Base-by-base conservation (phyloP, 2,888 invertebrate species). In the Unio delphinus region DNA sequence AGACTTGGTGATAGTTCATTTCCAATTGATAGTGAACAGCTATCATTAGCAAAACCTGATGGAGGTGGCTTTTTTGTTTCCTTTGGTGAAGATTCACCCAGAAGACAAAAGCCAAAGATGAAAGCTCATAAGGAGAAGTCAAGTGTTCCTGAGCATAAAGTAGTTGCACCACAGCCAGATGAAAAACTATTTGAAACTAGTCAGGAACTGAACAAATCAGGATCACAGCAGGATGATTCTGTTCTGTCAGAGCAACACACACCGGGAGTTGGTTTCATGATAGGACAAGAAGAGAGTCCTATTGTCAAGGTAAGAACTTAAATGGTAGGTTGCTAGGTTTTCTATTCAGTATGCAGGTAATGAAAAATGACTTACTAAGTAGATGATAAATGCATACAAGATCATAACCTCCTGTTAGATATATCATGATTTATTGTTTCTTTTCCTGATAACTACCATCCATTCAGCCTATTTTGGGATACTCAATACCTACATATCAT, bases 41-140 rank as follows among this genome's bases (percentile, higher is more conserved):
- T 63, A 11, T 2, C 30, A 45, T 1, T 11, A 18, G 30, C 57
- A 26, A 57, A 61, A n/a, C 75, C 61, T 28, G 74, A 67, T 28
- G 86, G 86, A 61, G 84, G 86, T 74, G 91, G 91, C 20, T 98
- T 98, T 91, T 97, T 97, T 90, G 96, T 98, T 87, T 95, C 96
- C 65, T 96, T 98, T 89, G 96, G 96, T 88, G 94, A 95, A 88
- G 95, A 61, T 56, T 94, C 88, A 23, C 89, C 87, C 1, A 86
- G 94, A 55, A 74, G 96, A 85, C 95, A 96, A 23, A 97, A 97
- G 90, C 97, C 81, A 4, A 45, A 71, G 68, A 20, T 54, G 15
- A 64, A 8, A 18, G 34, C 54, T 18, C 65, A 58, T 11, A 26
- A 15, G 17, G 30, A 34, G n/a, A n/a, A 11, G 4, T 45, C 64